Evolutionary conservation across 2,113 vertebrate genomes (phyloP).

Genomic region (Ursus arctos): DNA sequence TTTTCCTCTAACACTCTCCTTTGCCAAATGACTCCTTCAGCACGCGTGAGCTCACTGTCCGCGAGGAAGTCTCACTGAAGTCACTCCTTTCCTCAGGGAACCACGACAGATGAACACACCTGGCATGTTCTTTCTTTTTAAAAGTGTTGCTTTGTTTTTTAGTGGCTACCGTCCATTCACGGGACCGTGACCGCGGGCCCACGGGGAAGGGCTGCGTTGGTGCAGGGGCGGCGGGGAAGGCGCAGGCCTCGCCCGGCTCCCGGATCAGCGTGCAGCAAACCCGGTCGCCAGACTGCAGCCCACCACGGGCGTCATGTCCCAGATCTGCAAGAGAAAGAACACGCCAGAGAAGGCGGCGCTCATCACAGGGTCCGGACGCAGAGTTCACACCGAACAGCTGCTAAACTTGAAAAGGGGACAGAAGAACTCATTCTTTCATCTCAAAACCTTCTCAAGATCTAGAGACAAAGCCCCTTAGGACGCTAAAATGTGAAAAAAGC

Average conservation of each 20-base stretch:
- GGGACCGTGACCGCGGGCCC: conserved; percentile 85
- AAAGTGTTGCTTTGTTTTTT: conserved; percentile 61
- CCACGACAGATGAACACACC: conserved; percentile 56
- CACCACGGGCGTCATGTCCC: conserved; percentile 98
- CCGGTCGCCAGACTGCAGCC: conserved; percentile 97
- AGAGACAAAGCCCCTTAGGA: rapidly evolving
- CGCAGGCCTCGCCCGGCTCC: conserved; percentile 51
- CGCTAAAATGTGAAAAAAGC: not conserved
- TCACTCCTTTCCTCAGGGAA: conserved; percentile 59
- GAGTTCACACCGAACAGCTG: not conserved
- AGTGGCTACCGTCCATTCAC: conserved; percentile 64
- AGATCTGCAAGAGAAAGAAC: conserved; percentile 91
- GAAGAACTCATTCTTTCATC: not conserved
- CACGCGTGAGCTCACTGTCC: not conserved
- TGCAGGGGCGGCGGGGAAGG: conserved; percentile 77
- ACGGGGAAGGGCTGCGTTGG: conserved; percentile 67
- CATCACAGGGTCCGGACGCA: rapidly evolving
- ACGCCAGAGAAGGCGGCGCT: not conserved
- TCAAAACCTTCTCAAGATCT: not conserved
- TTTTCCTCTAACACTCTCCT: conserved; percentile 51
- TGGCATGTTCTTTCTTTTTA: conserved; percentile 10
- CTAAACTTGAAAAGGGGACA: not conserved
- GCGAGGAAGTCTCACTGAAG: conserved; percentile 57
- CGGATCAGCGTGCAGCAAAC: conserved; percentile 93
- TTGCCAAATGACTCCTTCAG: not conserved